phyloP scores from a whole-genome alignment of 2,797 vertebrate species.

The Zenarchopterus dispar region DNA sequence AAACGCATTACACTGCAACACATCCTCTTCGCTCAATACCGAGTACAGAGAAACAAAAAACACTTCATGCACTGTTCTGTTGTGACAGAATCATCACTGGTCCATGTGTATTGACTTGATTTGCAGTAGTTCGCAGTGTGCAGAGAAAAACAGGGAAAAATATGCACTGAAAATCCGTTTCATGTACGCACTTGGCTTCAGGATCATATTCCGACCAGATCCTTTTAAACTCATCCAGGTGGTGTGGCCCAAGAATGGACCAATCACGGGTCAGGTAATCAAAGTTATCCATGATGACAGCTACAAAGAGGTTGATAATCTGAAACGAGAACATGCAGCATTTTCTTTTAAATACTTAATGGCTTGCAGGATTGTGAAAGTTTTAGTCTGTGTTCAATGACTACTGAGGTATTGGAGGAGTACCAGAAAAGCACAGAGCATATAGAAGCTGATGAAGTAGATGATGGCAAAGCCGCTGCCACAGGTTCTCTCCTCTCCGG shows the following conservation, averaged over 20 bases:
- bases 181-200: slow-evolving; percentile 92
- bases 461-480: slow-evolving; percentile 95
- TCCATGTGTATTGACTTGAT: no score
- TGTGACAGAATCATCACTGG: no score
- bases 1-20: background rate
- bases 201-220: slow-evolving; percentile 99
- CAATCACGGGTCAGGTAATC: slow-evolving; percentile 99
- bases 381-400: background rate
- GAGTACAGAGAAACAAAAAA: background rate
- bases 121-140: no score
- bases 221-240: slow-evolving; percentile 98
- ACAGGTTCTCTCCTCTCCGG: slow-evolving; percentile 92
- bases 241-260: slow-evolving; percentile 98
- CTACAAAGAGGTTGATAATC: slow-evolving; percentile 99
- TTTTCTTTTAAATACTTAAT: background rate
- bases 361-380: background rate
- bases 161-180: background rate
- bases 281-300: slow-evolving; percentile 99
- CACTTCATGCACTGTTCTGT: background rate
- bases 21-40: background rate
- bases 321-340: slow-evolving; percentile 63
- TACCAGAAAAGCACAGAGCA: slow-evolving; percentile 99
- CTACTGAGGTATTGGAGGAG: background rate
- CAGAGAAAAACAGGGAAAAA: background rate
- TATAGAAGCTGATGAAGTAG: slow-evolving; percentile 99